Evolutionary conservation across 35 echinoderm and acorn worm genomes (phyloP), one percentile per base, ranked within the genome.

Genomic region (Heliocidaris erythrogramma): DNA sequence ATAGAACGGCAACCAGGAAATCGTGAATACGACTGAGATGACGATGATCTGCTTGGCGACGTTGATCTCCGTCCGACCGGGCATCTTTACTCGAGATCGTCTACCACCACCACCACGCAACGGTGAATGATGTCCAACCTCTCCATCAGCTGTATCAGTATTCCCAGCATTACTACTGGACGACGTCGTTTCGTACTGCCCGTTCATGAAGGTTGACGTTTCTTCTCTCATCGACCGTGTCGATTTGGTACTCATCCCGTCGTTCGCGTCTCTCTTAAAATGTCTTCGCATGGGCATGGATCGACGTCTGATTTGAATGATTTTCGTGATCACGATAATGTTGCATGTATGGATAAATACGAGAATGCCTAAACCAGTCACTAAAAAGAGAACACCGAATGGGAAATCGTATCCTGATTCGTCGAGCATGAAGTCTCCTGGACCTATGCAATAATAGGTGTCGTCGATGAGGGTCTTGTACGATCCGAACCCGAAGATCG

Each of bases 1-100:
- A 31, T 95, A 95, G 17, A 95, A 95, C n/a, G 94, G 94, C 53
- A 95, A 30, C 94, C 94, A 95, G 17, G 94, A 95, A 24, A 95
- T 32, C 49, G 86, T 95, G 56, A 95, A 95, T 5, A 95, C 94
- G 49, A 92, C 10, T 8, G 94, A 95, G 49, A 95, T 65, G 30
- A 95, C 53, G 53, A 95, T 88, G 87, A 95, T 92, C 94, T 85
- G 65, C 87, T 42, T 30, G 9, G 86, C 94, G 14, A 95, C 88
- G 12, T 31, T 92, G 27, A 92, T 50, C 94, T 95, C 94, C 16
- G 94, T 95, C 31, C 47, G 59, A 16, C 94, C 94, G 0, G 94
- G 42, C 27, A 8, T 89, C 87, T 48, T 32, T 13, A 89, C 31
- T 27, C 31, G 31, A 35, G 87, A 31, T 47, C 87, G 87, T 17